Conservation (phyloP, 2,113 vertebrate species). For the Corydoras sp. region DNA sequence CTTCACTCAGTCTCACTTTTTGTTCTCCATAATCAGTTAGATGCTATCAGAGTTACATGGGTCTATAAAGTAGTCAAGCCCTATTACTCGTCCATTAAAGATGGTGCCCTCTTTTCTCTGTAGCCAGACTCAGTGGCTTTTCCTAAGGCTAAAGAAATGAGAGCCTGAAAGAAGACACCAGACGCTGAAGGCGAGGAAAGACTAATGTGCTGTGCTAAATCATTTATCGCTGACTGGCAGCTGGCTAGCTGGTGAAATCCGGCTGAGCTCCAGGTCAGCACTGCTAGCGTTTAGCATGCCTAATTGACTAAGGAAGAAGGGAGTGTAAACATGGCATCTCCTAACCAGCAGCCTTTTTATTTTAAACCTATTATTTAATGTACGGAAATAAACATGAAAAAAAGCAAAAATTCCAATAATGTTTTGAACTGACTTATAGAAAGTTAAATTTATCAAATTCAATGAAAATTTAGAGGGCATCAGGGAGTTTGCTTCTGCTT, state of each 20-base stretch:
- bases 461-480: neutral
- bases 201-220: slow-evolving; percentile 50
- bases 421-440: neutral
- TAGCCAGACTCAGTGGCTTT: slow-evolving; percentile 6
- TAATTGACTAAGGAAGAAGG: slow-evolving; percentile 41
- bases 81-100: slow-evolving; percentile 4
- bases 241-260: slow-evolving; percentile 32
- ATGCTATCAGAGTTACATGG: neutral
- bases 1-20: too few relatives aligned
- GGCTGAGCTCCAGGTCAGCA: slow-evolving; percentile 38
- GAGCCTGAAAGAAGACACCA: slow-evolving; percentile 39
- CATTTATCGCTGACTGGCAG: slow-evolving; percentile 51
- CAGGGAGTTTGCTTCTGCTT: neutral
- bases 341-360: neutral
- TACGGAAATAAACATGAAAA: neutral
- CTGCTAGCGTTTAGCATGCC: slow-evolving; percentile 43
- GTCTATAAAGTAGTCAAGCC: neutral
- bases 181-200: slow-evolving; percentile 32
- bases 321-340: slow-evolving; percentile 20
- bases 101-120: slow-evolving; percentile 18
- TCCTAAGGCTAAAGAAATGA: slow-evolving; percentile 17
- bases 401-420: neutral
- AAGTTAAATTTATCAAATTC: too few relatives aligned
- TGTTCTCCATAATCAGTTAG: neutral
- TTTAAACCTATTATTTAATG: slow-evolving; percentile 13